Conservation (phyloP, 2,888 invertebrate genomes). For the Penaeus monodon region DNA sequence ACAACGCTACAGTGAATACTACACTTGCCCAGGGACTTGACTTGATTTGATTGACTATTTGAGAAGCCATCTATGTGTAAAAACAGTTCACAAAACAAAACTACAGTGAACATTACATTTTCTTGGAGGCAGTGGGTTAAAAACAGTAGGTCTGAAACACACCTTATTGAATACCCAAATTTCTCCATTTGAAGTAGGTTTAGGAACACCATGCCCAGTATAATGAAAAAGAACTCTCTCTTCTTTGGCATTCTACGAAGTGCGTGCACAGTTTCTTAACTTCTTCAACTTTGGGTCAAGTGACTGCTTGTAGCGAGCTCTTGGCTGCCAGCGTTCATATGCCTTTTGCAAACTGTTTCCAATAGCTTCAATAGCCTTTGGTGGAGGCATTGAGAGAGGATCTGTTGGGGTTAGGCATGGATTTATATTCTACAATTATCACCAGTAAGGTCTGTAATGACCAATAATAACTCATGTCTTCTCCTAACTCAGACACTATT, state of each 20-base stretch:
- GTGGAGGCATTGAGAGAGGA: conserved; percentile 87
- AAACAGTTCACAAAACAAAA: too few species aligned
- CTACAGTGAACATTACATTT: too few species aligned
- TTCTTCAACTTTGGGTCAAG: conserved; percentile 97
- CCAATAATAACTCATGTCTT: too few species aligned
- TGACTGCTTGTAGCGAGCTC: conserved; percentile 96
- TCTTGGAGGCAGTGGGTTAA: not conserved
- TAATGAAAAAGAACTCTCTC: conserved; percentile 98
- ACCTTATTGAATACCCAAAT: conserved; percentile 99
- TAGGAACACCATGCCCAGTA: conserved; percentile 99
- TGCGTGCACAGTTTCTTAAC: conserved; percentile 95
- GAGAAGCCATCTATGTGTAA: too few species aligned
- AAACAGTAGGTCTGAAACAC: conserved; percentile 66
- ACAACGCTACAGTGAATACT: too few species aligned
- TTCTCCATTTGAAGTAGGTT: conserved; percentile 97
- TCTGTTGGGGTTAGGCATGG: conserved; percentile 23
- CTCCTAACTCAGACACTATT: too few species aligned
- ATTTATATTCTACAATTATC: too few species aligned
- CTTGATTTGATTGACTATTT: too few species aligned
- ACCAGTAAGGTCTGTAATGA: too few species aligned
- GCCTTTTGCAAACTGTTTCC: conserved; percentile 92
- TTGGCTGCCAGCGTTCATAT: conserved; percentile 98
- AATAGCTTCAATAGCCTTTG: conserved; percentile 92
- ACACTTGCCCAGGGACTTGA: too few species aligned
- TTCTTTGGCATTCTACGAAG: conserved; percentile 96